Base-by-base conservation (phyloP, 1,140 invertebrate species). In the Papilio polytes region DNA sequence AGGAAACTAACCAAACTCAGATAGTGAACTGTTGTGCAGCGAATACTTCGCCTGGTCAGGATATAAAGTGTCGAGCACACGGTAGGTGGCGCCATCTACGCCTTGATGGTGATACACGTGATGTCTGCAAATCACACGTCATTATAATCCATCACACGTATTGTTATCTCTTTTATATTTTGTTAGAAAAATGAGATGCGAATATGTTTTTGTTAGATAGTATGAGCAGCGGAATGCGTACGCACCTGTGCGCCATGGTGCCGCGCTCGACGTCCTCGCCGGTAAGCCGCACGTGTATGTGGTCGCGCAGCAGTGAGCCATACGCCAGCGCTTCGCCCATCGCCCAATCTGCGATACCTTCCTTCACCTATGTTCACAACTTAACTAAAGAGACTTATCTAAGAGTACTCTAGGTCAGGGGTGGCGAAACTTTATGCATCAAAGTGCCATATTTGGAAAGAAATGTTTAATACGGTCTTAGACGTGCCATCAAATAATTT, bases 181-280 rank as follows among this genome's bases (percentile, higher is more conserved):
- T 48, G 12, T 15, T 13, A 13, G 15, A 15, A 13, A 48, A 13
- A 4, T 48, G 53, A 20, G 18, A 8, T 53, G 13, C 51, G 4
- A 18, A 53, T 53, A 56, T 9, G 8, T 70, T 70, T 70, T 70
- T 70, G 31, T 31, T 13, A 9, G 59, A 10, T 66, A 0, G 10
- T 22, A 12, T 66, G 4, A 13, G 10, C 20, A 66, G 12, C 3
- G 20, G 20, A 22, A 26, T 20, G 15, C 48, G 48, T 36, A 6
- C 31, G 48, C 15, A 94, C 93, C 96, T 96, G 82, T 96, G 96
- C 0, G 96, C 96, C 95, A 98, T 98, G 15, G 98, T 98, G 48
- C 98, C 98, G 85, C 98, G 95, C 89, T 98, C 98, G 0, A 98
- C 97, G 90, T 99, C 98, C 90, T 99, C 97, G 1, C 98, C 98